phyloP scores from a whole-genome alignment of 2,113 vertebrate genomes.

The Turnix velox region DNA sequence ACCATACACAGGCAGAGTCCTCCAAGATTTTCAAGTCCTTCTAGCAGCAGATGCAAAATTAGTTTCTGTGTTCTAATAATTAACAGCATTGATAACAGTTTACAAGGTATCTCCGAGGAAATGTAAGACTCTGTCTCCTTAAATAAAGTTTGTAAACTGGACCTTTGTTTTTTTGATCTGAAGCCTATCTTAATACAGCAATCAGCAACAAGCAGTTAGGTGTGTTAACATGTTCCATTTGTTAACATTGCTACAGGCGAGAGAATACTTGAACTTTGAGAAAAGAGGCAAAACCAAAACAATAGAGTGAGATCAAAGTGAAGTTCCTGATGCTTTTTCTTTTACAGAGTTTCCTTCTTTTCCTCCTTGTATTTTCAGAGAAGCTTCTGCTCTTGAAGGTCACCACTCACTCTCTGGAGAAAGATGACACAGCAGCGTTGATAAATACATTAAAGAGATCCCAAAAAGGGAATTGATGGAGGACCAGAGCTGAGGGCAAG shows the following conservation, averaged over 20 bases:
- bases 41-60: neutral
- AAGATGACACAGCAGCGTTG: neutral
- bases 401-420: neutral
- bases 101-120: neutral
- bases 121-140: neutral
- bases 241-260: constrained; percentile 5
- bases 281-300: constrained; percentile 45
- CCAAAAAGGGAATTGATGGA: neutral
- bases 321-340: neutral
- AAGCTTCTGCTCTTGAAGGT: neutral
- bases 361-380: neutral
- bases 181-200: neutral
- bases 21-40: neutral
- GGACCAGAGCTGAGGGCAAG: neutral
- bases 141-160: neutral
- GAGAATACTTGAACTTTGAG: constrained; percentile 39
- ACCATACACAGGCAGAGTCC: neutral
- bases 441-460: neutral
- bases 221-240: neutral
- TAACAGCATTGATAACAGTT: neutral
- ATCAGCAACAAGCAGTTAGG: constrained; percentile 29
- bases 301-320: constrained; percentile 41
- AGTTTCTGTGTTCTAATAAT: neutral
- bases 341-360: neutral
- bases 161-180: constrained; percentile 29